Conservation (phyloP, 2,797 vertebrate genomes). For the Sebastolobus altivelis region DNA sequence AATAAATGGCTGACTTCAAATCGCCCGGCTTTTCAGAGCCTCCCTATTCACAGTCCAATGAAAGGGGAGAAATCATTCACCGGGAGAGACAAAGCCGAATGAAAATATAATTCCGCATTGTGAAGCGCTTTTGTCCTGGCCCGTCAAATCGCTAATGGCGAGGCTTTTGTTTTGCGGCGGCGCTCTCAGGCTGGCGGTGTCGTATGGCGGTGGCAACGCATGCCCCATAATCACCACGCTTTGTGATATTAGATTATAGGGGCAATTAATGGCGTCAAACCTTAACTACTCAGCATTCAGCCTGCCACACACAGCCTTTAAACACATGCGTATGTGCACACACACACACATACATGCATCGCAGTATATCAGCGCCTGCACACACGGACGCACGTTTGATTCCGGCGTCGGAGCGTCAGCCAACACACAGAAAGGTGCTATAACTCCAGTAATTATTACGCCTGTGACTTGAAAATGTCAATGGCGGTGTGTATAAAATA, state of each 20-base stretch:
- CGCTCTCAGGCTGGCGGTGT: slow-evolving; percentile 89
- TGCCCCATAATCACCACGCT: slow-evolving; percentile 88
- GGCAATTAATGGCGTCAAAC: slow-evolving; percentile 98
- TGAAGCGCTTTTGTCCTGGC: slow-evolving; percentile 91
- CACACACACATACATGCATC: slow-evolving; percentile 19
- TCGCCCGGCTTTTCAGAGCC: slow-evolving; percentile 84
- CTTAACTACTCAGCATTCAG: slow-evolving; percentile 91
- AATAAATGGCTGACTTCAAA: slow-evolving; percentile 90
- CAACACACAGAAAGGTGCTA: slow-evolving; percentile 93
- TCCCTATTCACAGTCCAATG: slow-evolving; percentile 87
- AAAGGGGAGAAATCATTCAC: slow-evolving; percentile 88
- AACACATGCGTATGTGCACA: slow-evolving; percentile 28
- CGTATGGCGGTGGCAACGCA: slow-evolving; percentile 84
- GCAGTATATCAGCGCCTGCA: slow-evolving; percentile 52
- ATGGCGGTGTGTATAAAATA: slow-evolving; percentile 90
- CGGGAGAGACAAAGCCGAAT: slow-evolving; percentile 92
- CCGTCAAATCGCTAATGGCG: slow-evolving; percentile 93
- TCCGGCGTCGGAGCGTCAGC: slow-evolving; percentile 85
- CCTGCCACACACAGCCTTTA: slow-evolving; percentile 67
- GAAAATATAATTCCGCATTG: slow-evolving; percentile 95
- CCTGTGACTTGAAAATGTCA: slow-evolving; percentile 93
- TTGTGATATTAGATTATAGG: slow-evolving; percentile 99
- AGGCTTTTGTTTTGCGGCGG: slow-evolving; percentile 87
- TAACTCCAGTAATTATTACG: slow-evolving; percentile 95
- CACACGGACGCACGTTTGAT: slow-evolving; percentile 38